These are phyloP conservation scores for Merluccius polli DNA, from an alignment of 2,797 vertebrate species.

Conservation along the genomic window DNA sequence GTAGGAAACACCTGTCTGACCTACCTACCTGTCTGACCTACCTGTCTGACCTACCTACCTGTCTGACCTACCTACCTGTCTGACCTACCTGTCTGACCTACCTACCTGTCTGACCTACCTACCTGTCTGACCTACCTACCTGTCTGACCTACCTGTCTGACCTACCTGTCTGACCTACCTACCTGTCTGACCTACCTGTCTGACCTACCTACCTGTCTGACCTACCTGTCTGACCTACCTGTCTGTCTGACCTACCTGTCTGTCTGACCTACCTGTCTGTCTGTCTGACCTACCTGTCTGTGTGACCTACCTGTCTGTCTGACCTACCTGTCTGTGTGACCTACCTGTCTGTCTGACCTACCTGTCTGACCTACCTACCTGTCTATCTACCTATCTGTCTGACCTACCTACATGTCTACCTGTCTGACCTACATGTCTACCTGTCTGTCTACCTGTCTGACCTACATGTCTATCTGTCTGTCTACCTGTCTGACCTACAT, in stretches of 20 bases:
- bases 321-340: background rate
- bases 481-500: no score
- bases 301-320: background rate
- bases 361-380: background rate
- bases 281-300: background rate
- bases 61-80: no score
- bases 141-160: background rate
- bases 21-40: no score
- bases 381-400: background rate
- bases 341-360: background rate
- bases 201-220: background rate
- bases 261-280: background rate
- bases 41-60: no score
- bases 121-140: background rate
- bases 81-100: no score
- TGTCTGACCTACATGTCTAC: no score
- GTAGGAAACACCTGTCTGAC: slow-evolving; percentile 45
- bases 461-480: no score
- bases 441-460: no score
- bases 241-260: background rate
- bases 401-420: background rate
- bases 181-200: background rate
- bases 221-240: background rate
- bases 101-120: background rate
- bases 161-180: no score